Conservation (phyloP, 2,113 vertebrate species). For the Rhinogobius similis region DNA sequence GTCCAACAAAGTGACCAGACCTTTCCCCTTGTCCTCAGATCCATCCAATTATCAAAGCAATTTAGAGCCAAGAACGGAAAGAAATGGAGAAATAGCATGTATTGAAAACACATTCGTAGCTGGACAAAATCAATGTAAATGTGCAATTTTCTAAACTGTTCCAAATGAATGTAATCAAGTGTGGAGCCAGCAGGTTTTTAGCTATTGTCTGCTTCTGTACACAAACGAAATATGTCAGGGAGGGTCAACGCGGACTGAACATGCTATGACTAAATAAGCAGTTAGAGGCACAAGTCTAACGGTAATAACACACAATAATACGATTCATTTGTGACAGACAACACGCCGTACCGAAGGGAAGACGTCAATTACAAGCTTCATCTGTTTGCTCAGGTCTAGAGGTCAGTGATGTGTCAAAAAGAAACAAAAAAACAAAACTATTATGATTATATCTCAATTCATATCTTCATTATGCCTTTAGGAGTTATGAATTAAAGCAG, state of each 20-base stretch:
- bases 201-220: neutral
- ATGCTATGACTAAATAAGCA: neutral
- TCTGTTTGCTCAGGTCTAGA: too few relatives aligned
- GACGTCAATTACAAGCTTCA: neutral
- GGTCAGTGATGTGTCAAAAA: too few relatives aligned
- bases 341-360: neutral
- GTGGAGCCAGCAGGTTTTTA: neutral
- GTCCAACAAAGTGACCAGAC: neutral
- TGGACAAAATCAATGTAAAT: slow-evolving; percentile 12
- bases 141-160: slow-evolving; percentile 6
- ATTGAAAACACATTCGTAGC: neutral
- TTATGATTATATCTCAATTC: too few relatives aligned
- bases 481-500: too few relatives aligned
- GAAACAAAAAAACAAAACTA: too few relatives aligned
- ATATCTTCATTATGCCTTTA: too few relatives aligned
- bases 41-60: slow-evolving; percentile 4
- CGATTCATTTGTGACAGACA: neutral
- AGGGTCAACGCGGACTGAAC: neutral
- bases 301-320: neutral
- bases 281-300: neutral
- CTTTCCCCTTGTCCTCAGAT: neutral
- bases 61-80: neutral
- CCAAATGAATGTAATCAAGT: neutral
- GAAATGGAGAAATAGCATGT: neutral
- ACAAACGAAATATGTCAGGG: neutral